Conservation (phyloP, 2,797 vertebrate genomes). For the Sitta carolinensis region DNA sequence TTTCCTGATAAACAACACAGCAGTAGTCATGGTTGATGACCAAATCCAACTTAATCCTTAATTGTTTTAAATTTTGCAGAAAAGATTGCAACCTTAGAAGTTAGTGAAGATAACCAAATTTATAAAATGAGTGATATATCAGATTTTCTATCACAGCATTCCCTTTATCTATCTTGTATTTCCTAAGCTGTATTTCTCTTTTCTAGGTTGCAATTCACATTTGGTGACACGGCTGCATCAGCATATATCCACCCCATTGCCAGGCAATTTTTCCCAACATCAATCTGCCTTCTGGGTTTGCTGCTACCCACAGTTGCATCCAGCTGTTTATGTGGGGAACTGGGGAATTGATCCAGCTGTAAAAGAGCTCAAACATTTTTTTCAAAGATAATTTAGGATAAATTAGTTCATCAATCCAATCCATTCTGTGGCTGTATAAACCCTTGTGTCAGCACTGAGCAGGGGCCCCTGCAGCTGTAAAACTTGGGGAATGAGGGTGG, state of each 20-base stretch:
- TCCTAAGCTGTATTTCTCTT: neutral
- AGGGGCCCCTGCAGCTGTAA: neutral
- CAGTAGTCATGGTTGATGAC: neutral
- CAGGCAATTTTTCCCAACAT: neutral
- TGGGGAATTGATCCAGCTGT: conserved; percentile 30
- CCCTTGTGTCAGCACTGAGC: neutral
- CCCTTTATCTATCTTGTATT: neutral
- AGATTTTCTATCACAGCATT: neutral
- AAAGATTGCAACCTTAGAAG: neutral
- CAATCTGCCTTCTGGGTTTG: neutral
- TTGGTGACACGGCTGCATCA: neutral
- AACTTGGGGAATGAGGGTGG: neutral
- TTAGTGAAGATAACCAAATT: neutral
- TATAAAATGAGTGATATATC: neutral
- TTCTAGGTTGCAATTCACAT: neutral
- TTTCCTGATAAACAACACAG: neutral
- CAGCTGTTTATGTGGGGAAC: conserved; percentile 7
- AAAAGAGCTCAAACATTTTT: conserved; percentile 7
- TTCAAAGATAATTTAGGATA: conserved; percentile 16
- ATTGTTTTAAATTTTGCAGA: neutral
- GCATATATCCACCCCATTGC: neutral
- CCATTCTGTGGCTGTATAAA: conserved; percentile 45
- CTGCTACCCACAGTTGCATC: neutral
- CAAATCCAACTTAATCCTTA: neutral
- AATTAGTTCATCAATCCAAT: conserved; percentile 58